Evolutionary conservation across 2,113 vertebrate species (phyloP).

Genomic region (Macquaria ambigua): DNA sequence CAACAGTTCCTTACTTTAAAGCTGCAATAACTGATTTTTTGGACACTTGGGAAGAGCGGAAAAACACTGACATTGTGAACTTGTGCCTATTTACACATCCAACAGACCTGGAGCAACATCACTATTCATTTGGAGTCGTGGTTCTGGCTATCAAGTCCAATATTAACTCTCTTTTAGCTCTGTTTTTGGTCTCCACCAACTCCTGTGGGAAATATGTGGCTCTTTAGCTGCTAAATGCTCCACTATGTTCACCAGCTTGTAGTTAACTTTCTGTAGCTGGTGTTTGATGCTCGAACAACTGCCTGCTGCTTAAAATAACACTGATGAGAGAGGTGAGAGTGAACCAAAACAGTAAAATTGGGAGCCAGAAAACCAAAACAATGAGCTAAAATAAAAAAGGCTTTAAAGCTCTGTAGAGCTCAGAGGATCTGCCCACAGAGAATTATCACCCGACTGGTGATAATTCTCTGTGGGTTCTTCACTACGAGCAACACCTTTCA

Average conservation of each 20-base stretch:
- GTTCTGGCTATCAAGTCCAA: background rate
- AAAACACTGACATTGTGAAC: background rate
- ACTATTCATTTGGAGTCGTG: background rate
- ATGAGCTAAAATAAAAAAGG: background rate
- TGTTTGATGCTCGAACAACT: background rate
- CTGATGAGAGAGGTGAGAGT: background rate
- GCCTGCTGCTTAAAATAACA: background rate
- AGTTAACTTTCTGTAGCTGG: background rate
- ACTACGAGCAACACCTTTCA: background rate
- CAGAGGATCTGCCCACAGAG: no score
- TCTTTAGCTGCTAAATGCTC: background rate
- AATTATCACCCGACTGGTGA: no score
- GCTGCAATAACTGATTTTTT: background rate
- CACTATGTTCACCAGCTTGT: background rate
- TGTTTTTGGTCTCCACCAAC: background rate
- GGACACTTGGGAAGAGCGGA: background rate
- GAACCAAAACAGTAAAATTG: slow-evolving; percentile 8
- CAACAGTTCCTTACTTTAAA: slow-evolving; percentile 3
- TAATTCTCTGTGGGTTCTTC: background rate
- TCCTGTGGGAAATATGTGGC: no score
- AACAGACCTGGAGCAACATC: background rate
- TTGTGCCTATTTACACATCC: background rate
- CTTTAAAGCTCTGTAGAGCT: background rate
- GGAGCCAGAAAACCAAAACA: background rate
- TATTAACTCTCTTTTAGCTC: background rate